Base-by-base conservation (phyloP, 2,797 vertebrate species). In the Botia kubotai region DNA sequence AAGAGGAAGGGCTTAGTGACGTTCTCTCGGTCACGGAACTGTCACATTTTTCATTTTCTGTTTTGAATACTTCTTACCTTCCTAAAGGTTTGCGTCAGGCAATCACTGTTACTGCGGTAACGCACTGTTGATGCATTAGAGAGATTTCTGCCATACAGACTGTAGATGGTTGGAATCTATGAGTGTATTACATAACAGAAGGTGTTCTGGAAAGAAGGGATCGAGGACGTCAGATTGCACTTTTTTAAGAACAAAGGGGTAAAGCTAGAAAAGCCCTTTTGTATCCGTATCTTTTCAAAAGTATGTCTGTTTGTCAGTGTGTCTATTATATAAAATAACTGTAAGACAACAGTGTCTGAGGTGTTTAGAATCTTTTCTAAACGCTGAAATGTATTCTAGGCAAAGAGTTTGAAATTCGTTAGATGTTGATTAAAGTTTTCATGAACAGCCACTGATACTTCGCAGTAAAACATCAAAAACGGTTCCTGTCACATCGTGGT, bases 21-120 rank as follows among this genome's bases (percentile, higher is more conserved):
- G 16, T 53, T 23, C 6, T 8, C 13, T 29, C 33, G 6, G 16
- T 77, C 68, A 57, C 76, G 52, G 29, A 19, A 43, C 2, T 6
- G 2, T 23, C 17, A 33, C 70, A 19, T 55, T 80, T 63, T 68
- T 69, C 4, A 5, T 3, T 33, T 33, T 5, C 0, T 52, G n/a
- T 83, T 86, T 90, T 87, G 87, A 88, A 85, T 84, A 87, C 86
- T 87, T 89, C 91, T 88, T 90, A 88, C 86, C 89, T 90, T 89
- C 90, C 87, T 83, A 90, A 89, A 86, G 87, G 48, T 89, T 77
- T 77, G 93, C 91, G 92, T 91, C 89, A 91, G 88, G 89, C 93
- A 95, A 95, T 95, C 94, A 94, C 50, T 33, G 33, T 33, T 33
- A 5, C 33, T 33, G 33, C 33, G 33, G 4, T 33, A 82, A 68